Percentiles rank a stretch among this genome's conserved stretches.
These are phyloP conservation scores for Spilogale gracilis DNA, from an alignment of 2,113 vertebrate genomes.

Conservation along the genomic window DNA sequence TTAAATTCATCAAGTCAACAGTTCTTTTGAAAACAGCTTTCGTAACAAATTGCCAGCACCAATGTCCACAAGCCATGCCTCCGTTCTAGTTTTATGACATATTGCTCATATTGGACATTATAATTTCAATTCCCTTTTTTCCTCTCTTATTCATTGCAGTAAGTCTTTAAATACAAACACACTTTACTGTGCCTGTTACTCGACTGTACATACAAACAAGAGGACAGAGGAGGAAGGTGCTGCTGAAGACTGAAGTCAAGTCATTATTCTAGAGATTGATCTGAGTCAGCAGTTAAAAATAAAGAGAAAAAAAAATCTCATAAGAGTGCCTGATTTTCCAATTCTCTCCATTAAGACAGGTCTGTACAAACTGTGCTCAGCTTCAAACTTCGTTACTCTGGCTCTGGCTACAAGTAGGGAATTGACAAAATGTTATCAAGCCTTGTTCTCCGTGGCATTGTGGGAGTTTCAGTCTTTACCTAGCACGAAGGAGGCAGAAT, in stretches of 20 bases:
- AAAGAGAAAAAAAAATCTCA: background rate
- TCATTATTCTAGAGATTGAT: conserved; percentile 2
- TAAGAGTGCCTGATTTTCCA: conserved; percentile 30
- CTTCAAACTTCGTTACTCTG: conserved; percentile 53
- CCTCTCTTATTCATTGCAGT: background rate
- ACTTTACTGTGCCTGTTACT: background rate
- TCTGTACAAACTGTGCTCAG: background rate
- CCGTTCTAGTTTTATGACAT: background rate
- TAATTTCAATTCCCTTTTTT: background rate
- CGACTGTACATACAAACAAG: background rate
- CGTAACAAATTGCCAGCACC: background rate
- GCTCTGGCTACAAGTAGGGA: conserved; percentile 12
- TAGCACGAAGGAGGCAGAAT: background rate
- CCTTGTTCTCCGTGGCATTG: conserved; percentile 27
- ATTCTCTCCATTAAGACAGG: conserved; percentile 2
- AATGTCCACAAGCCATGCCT: background rate
- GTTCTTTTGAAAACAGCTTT: background rate
- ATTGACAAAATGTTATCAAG: conserved; percentile 51
- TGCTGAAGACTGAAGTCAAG: background rate
- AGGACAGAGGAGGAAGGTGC: background rate
- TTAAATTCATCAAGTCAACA: background rate
- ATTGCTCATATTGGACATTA: background rate
- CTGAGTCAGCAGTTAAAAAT: conserved; percentile 52
- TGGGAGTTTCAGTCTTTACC: conserved; percentile 12
- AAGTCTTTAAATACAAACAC: background rate